Percentiles rank a stretch among this genome's conserved stretches.
phyloP scores from a whole-genome alignment of 2,797 vertebrate genomes.

The Hydrolagus colliei region DNA sequence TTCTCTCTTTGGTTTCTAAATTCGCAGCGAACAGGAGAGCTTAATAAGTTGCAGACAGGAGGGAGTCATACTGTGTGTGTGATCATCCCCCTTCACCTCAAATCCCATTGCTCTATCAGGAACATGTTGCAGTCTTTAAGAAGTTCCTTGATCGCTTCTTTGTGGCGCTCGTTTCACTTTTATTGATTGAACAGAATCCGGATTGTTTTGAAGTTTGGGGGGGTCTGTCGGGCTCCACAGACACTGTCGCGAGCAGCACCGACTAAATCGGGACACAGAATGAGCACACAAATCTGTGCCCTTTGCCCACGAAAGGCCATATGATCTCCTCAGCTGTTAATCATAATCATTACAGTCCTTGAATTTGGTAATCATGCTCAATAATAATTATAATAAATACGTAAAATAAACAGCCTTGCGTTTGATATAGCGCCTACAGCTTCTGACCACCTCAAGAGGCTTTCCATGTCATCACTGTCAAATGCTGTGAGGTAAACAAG shows the following conservation, averaged over 20 bases:
- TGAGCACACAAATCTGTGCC: conserved; percentile 2
- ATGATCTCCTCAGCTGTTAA: background rate
- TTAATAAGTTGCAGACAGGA: conserved; percentile 24
- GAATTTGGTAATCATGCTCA: background rate
- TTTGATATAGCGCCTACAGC: no score
- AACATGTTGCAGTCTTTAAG: conserved; percentile 13
- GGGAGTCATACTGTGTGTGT: background rate
- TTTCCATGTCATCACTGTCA: no score
- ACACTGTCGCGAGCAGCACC: background rate
- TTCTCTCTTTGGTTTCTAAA: no score
- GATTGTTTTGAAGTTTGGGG: background rate
- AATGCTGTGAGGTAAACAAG: no score
- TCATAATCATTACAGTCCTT: no score
- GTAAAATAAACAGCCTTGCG: no score
- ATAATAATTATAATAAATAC: no score
- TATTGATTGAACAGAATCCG: background rate
- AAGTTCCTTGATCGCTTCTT: conserved; percentile 19
- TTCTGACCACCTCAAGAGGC: no score
- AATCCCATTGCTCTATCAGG: conserved; percentile 25
- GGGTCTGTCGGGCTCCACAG: background rate
- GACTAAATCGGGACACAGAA: background rate
- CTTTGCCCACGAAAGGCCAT: background rate
- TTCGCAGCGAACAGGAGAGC: background rate
- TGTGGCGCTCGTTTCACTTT: background rate
- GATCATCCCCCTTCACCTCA: conserved; percentile 4